phyloP scores from a whole-genome alignment of 2,113 vertebrate species.

The Coptodon rendalli region DNA sequence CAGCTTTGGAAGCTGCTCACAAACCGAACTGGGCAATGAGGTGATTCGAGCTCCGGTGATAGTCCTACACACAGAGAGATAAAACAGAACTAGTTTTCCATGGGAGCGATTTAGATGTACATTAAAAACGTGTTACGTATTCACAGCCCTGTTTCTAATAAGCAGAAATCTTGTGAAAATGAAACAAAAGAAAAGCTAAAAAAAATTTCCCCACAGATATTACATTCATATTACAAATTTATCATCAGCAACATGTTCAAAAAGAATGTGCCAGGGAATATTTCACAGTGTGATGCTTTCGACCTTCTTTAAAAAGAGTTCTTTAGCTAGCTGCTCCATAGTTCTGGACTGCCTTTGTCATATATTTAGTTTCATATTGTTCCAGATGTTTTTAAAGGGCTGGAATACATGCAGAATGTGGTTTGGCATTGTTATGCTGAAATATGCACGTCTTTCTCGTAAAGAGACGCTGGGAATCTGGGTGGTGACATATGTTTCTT shows the following conservation, averaged over 20 bases:
- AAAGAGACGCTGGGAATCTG: neutral
- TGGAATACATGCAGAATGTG: neutral
- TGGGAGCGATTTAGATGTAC: neutral
- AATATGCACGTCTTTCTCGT: neutral
- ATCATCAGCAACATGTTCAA: neutral
- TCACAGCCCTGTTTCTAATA: neutral
- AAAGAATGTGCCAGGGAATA: neutral
- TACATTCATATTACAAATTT: neutral
- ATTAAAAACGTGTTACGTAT: neutral
- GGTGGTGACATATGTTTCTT: neutral
- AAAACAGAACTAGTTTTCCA: neutral
- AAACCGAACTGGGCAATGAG: constrained; percentile 79
- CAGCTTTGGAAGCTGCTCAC: constrained; percentile 85
- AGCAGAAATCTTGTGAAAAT: neutral
- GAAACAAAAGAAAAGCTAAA: neutral
- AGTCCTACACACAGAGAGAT: constrained; percentile 73
- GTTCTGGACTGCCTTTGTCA: neutral
- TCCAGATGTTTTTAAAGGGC: neutral
- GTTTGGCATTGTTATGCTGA: neutral
- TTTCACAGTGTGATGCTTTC: neutral
- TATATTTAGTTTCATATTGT: neutral
- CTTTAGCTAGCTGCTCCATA: neutral
- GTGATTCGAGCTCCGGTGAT: constrained; percentile 88
- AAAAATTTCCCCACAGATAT: neutral
- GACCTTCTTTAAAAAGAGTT: neutral